A percentile compares a stretch with the other conserved stretches of the same genome.
Evolutionary conservation across 1,140 invertebrate species (phyloP).

Genomic region (Cydia fagiglandana): DNA sequence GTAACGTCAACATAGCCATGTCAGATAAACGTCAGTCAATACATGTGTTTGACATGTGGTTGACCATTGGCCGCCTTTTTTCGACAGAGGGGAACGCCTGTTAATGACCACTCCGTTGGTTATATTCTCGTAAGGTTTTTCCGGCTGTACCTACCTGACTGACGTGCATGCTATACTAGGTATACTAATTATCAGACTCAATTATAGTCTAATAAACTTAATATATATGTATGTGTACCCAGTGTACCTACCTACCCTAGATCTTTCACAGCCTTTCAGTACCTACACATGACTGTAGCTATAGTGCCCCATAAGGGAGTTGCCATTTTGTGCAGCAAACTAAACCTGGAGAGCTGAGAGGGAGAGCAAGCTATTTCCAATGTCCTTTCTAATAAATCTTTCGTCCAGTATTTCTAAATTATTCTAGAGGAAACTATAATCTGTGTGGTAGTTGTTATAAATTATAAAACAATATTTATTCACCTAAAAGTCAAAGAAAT

Average conservation of each 20-base stretch:
- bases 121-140: too few species aligned
- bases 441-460: slow-evolving; percentile 18
- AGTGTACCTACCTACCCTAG: too few species aligned
- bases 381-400: slow-evolving; percentile 18
- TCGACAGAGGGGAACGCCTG: too few species aligned
- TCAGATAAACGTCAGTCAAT: too few species aligned
- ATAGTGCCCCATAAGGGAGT: background rate
- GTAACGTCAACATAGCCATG: too few species aligned
- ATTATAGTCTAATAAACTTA: background rate
- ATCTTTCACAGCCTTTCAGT: background rate
- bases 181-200: background rate
- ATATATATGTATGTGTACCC: background rate
- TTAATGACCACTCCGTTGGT: too few species aligned
- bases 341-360: background rate
- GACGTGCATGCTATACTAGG: too few species aligned
- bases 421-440: slow-evolving; percentile 19
- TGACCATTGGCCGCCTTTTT: too few species aligned
- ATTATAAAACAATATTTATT: slow-evolving; percentile 19
- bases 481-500: background rate
- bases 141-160: too few species aligned
- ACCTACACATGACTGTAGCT: background rate
- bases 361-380: background rate
- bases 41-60: too few species aligned
- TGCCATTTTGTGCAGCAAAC: background rate
- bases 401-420: slow-evolving; percentile 29